Base-by-base conservation (phyloP, 2,113 vertebrate genomes). In the Typhlomys cinereus region DNA sequence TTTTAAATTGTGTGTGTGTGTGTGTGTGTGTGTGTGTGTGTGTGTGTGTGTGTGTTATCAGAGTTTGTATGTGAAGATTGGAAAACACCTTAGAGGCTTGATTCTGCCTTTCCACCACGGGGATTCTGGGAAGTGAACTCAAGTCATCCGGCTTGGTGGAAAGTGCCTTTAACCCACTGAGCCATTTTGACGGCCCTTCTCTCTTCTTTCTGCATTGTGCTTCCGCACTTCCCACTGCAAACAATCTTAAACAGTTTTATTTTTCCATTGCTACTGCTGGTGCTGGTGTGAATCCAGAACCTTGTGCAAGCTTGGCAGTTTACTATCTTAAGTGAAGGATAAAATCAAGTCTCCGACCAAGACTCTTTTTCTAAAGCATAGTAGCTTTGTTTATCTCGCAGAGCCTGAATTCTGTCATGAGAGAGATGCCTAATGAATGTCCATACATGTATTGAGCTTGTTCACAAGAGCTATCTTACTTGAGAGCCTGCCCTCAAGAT, bases 281-380 rank as follows among this genome's bases (percentile, higher is more conserved):
- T 74, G 29, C 41, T 75, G 39, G 17, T 9, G 13, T 70, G 36
- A 70, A 70, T 50, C 50, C 36, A 57, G 36, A 48, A 13, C 29
- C 34, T n/a, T 48, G 9, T 17, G 8, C 18, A 4, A 50, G 12
- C 31, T 10, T 39, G 81, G 41, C 10, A 25, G 44, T 27, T 93
- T 46, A 64, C 61, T 66, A 41, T 52, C 50, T 88, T 90, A 81
- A 73, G 7, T 64, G 85, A 61, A 79, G 66, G 88, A 81, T 78
- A 74, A 54, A 94, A 62, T 34, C 52, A 46, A 46, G 21, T 71
- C 50, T 74, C 34, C 61, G 69, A 71, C 3, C 83, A 88, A 89
- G 41, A 70, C 20, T 84, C 25, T n/a, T 93, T n/a, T 78, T 71
- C 59, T 46, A 71, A 89, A 89, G 27, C 36, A 10, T 18, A 14